A percentile compares a stretch with the other conserved stretches of the same genome.
Evolutionary conservation across 1,140 invertebrate genomes (phyloP).

Genomic region (Diplogasteroides magnus): DNA sequence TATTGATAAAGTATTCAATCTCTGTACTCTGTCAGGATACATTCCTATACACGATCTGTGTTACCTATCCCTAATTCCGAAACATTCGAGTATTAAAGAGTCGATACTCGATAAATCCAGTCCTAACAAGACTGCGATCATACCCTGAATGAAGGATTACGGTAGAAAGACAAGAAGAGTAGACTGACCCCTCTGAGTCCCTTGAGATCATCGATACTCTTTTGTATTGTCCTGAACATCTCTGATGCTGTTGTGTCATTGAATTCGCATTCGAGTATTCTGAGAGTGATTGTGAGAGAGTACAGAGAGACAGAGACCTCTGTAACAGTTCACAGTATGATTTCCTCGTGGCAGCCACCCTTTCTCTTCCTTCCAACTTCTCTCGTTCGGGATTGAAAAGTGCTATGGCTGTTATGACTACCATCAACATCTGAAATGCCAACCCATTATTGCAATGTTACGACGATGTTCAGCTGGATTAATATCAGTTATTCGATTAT

Average conservation of each 20-base stretch:
- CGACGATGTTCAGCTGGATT: no score
- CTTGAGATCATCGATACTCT: neutral
- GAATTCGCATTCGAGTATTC: neutral
- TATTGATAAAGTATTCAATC: no score
- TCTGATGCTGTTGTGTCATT: neutral
- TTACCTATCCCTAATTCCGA: neutral
- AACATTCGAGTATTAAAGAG: neutral
- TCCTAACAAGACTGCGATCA: neutral
- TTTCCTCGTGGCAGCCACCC: no score
- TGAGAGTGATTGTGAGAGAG: no score
- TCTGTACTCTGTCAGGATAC: no score
- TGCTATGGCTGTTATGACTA: neutral
- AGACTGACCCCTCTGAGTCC: neutral
- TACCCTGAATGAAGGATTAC: neutral
- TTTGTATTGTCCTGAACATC: neutral
- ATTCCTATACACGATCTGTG: no score
- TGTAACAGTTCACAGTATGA: no score
- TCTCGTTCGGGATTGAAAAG: neutral
- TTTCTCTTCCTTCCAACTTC: neutral
- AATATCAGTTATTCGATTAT: no score
- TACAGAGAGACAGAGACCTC: no score
- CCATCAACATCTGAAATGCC: neutral
- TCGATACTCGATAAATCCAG: neutral
- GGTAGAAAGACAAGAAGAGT: neutral
- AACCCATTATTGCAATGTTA: no score